Evolutionary conservation across 2,888 invertebrate species (phyloP).

Genomic region (Ennomos fuscantarius): DNA sequence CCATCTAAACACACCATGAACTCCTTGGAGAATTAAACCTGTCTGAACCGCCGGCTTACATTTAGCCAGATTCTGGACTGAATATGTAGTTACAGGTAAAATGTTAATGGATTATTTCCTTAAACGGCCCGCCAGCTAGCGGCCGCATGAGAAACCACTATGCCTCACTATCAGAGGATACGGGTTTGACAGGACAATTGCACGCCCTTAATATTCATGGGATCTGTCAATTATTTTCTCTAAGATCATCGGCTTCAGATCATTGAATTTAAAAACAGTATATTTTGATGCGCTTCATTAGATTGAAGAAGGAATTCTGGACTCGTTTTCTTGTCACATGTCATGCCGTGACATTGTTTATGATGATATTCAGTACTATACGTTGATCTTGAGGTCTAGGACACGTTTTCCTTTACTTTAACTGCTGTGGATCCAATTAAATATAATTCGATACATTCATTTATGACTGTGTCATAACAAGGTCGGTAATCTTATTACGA

Average conservation of each 20-base stretch:
- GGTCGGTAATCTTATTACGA: conserved; percentile 5
- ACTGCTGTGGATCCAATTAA: conserved; percentile 25
- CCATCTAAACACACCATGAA: conserved; percentile 36
- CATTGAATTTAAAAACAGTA: conserved; percentile 43
- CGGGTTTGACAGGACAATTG: conserved; percentile 64
- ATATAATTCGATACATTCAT: conserved; percentile 20
- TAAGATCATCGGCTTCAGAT: conserved; percentile 40
- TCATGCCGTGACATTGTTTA: conserved; percentile 26
- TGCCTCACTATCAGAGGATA: conserved; percentile 49
- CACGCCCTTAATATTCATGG: conserved; percentile 63
- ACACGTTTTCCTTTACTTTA: conserved; percentile 15
- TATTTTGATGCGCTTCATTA: conserved; percentile 43
- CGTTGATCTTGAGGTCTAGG: conserved; percentile 10
- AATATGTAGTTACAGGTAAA: conserved; percentile 66
- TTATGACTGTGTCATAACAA: conserved; percentile 7
- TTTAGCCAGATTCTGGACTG: conserved; percentile 47
- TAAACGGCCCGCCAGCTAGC: conserved; percentile 56
- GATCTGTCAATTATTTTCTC: conserved; percentile 59
- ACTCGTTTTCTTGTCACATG: conserved; percentile 14
- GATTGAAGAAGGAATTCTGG: conserved; percentile 29
- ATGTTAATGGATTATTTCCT: conserved; percentile 76
- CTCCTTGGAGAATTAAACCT: conserved; percentile 30
- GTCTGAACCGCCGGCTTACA: conserved; percentile 58
- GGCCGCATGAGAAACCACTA: conserved; percentile 54
- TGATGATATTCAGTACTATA: conserved; percentile 23